Percentiles rank a stretch among this genome's conserved stretches.
These are phyloP conservation scores for Scytalopus superciliaris DNA, from an alignment of 2,113 vertebrate genomes.

Conservation along the genomic window DNA sequence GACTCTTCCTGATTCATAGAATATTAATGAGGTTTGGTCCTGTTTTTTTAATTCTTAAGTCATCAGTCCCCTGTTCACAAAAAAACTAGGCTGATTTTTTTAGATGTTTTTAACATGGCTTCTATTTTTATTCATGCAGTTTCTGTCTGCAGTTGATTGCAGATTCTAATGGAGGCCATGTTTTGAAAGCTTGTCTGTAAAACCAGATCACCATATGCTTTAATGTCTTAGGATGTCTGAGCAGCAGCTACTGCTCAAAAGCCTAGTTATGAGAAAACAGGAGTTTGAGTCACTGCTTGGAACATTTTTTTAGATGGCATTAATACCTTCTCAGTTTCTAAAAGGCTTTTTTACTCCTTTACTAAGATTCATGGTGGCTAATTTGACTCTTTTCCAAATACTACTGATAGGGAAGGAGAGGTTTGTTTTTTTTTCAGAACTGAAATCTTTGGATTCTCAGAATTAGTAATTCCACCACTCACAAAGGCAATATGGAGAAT, in stretches of 20 bases:
- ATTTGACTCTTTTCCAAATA: background rate
- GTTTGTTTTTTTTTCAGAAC: background rate
- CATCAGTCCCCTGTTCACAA: background rate
- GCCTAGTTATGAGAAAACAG: background rate
- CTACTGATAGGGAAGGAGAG: background rate
- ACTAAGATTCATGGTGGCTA: background rate
- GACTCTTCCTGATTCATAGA: background rate
- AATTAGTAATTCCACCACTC: background rate
- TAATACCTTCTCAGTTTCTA: background rate
- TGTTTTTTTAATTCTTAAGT: background rate
- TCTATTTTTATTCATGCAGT: conserved; percentile 1
- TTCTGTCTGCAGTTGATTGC: background rate
- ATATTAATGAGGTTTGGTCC: background rate
- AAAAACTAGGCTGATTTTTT: background rate
- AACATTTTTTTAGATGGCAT: background rate
- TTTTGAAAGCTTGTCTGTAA: conserved; percentile 6
- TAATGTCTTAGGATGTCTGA: background rate
- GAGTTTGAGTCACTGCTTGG: background rate
- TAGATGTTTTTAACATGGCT: background rate
- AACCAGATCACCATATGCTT: background rate
- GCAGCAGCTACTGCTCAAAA: background rate
- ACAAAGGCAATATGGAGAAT: background rate
- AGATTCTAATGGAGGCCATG: background rate
- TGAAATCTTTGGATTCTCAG: background rate
- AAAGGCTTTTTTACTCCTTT: background rate